Percentiles rank a stretch among this genome's conserved stretches.
Conservation (phyloP, 2,888 invertebrate species). For the Heliconius sara region DNA sequence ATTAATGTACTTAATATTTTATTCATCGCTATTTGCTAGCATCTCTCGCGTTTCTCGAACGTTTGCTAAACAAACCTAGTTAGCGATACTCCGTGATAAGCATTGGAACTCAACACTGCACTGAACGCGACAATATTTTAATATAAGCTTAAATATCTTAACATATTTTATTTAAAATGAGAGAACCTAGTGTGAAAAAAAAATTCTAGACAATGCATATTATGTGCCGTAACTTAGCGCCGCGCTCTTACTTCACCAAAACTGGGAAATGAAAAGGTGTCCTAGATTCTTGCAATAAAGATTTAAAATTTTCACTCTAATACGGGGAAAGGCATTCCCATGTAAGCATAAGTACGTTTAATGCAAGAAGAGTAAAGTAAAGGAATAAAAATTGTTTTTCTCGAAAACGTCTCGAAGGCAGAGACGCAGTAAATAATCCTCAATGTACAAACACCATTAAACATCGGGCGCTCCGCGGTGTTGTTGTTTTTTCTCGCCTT, state of each 20-base stretch:
- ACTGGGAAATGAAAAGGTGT: background rate
- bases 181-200: background rate
- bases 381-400: slow-evolving; percentile 44
- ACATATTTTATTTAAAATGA: background rate
- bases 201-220: background rate
- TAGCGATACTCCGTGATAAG: slow-evolving; percentile 5
- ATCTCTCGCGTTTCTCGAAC: background rate
- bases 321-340: background rate
- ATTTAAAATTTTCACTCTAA: background rate
- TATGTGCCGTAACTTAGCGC: background rate
- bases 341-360: slow-evolving; percentile 1
- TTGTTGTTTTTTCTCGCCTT: slow-evolving; percentile 56
- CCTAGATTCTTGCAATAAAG: background rate
- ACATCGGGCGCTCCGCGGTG: slow-evolving; percentile 52
- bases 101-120: background rate
- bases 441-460: slow-evolving; percentile 52
- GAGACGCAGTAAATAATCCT: slow-evolving; percentile 50
- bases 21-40: background rate
- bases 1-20: background rate
- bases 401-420: slow-evolving; percentile 41
- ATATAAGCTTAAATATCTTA: background rate
- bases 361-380: slow-evolving; percentile 11
- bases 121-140: background rate
- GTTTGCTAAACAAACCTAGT: slow-evolving; percentile 1
- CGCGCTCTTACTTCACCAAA: background rate